A percentile compares a stretch with the other conserved stretches of the same genome.
These are phyloP conservation scores for Fregata magnificens DNA, from an alignment of 2,113 vertebrate genomes.

Conservation along the genomic window DNA sequence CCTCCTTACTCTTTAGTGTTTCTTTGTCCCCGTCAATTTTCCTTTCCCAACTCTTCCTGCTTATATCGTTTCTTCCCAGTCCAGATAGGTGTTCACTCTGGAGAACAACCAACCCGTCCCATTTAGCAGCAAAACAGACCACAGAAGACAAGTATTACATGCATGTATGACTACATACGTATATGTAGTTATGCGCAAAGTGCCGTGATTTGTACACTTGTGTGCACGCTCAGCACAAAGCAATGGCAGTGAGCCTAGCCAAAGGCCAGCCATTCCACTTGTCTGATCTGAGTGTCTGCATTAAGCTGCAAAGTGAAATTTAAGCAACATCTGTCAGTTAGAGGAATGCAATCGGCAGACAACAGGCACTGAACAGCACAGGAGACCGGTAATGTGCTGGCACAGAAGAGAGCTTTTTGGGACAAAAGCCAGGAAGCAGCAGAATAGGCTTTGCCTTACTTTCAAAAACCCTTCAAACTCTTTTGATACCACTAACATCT, in stretches of 20 bases:
- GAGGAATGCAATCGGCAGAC: not conserved
- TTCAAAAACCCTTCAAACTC: not conserved
- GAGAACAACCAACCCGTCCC: not conserved
- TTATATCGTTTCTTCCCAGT: not conserved
- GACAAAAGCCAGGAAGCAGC: not conserved
- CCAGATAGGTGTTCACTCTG: not conserved
- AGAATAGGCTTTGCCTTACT: not conserved
- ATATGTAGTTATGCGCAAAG: fast-evolving
- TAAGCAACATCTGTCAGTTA: not conserved
- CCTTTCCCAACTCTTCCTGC: not conserved
- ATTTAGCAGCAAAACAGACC: not conserved
- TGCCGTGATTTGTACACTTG: fast-evolving
- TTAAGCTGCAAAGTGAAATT: constrained; percentile 11
- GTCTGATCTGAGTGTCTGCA: not conserved
- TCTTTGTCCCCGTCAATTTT: not conserved
- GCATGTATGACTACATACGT: fast-evolving
- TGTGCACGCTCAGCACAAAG: not conserved
- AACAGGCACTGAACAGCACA: not conserved
- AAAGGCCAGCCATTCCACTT: constrained; percentile 18
- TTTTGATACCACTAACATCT: not conserved
- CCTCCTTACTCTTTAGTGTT: not conserved
- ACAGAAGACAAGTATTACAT: not conserved
- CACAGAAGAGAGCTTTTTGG: not conserved
- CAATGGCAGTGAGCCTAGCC: not conserved
- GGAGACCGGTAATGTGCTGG: not conserved